Conservation (phyloP, 2,888 invertebrate species). For the Calameuta pallipes region DNA sequence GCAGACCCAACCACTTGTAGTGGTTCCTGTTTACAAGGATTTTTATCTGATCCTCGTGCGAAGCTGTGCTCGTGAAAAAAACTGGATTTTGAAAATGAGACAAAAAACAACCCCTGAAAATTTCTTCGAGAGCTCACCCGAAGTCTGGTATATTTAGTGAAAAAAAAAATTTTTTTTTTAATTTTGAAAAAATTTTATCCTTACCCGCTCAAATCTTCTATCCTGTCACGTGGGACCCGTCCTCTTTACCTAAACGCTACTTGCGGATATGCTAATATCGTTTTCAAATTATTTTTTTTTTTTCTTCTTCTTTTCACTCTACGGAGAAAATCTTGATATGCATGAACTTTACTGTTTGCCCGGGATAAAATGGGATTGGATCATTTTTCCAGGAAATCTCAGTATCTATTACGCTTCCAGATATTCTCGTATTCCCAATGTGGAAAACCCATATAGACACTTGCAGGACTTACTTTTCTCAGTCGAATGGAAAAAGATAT, state of each 20-base stretch:
- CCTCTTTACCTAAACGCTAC: background rate
- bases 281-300: background rate
- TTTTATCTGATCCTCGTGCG: background rate
- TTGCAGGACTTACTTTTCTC: background rate
- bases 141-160: background rate
- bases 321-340: background rate
- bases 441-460: background rate
- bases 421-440: background rate
- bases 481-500: background rate
- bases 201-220: background rate
- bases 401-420: background rate
- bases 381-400: background rate
- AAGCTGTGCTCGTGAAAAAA: background rate
- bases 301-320: background rate
- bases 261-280: background rate
- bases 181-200: constrained; percentile 8
- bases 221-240: background rate
- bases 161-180: background rate
- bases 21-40: background rate
- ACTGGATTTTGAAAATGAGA: background rate
- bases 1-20: background rate
- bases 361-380: background rate
- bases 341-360: background rate
- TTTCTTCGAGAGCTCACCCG: background rate
- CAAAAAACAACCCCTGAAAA: background rate